Percentiles rank a stretch among this genome's conserved stretches.
Conservation (phyloP, 2,888 invertebrate genomes). For the Coelinius sp. region DNA sequence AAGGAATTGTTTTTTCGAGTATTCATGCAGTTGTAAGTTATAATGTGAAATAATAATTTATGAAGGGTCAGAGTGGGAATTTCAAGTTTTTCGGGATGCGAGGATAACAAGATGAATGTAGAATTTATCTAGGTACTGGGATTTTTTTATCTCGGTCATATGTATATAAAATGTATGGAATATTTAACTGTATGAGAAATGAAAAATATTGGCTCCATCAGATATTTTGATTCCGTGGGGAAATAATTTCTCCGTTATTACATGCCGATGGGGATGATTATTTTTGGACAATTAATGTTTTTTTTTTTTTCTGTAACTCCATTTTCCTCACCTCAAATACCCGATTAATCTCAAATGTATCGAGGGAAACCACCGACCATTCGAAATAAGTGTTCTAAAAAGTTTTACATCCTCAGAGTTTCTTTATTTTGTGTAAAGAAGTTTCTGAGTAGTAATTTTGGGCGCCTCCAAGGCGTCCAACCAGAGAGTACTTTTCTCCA, state of each 20-base stretch:
- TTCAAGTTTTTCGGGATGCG: neutral
- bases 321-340: neutral
- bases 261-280: too few species aligned
- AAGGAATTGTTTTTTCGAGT: neutral
- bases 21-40: neutral
- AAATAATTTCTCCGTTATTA: too few species aligned
- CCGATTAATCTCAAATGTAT: neutral
- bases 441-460: constrained; percentile 13
- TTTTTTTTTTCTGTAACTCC: too few species aligned
- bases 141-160: neutral
- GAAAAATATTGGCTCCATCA: too few species aligned
- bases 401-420: constrained; percentile 1
- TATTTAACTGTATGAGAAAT: too few species aligned
- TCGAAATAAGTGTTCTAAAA: constrained; percentile 6
- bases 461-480: constrained; percentile 29
- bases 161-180: neutral
- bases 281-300: too few species aligned
- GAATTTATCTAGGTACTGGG: neutral
- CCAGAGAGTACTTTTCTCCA: constrained; percentile 23
- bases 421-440: constrained; percentile 16
- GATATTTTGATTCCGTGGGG: too few species aligned
- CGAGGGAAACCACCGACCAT: neutral
- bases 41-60: neutral
- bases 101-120: neutral
- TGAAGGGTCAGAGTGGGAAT: neutral